Conservation (phyloP, 2,888 invertebrate species). For the Chesias legatella region DNA sequence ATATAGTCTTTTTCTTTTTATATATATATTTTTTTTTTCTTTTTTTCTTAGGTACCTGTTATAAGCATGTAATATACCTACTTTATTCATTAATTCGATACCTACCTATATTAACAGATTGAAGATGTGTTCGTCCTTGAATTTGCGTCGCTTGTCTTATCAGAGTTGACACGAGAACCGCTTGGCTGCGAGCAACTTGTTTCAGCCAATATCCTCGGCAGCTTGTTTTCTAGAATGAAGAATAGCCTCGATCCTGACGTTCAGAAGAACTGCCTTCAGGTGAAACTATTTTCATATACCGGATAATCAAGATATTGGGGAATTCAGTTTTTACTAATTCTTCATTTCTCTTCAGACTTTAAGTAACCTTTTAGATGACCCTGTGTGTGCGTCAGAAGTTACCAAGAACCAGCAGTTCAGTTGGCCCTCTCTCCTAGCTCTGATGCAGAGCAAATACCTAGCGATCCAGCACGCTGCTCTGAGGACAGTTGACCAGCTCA, state of each 20-base stretch:
- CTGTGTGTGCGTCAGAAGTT: conserved; percentile 64
- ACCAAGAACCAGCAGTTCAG: conserved; percentile 72
- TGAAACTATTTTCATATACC: conserved; percentile 28
- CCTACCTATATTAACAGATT: conserved; percentile 47
- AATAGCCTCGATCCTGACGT: conserved; percentile 79
- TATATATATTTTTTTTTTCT: too few species aligned
- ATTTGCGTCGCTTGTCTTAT: conserved; percentile 72
- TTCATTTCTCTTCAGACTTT: conserved; percentile 53
- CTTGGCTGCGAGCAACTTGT: conserved; percentile 69
- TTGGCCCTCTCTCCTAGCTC: conserved; percentile 65
- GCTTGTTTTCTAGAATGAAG: conserved; percentile 69
- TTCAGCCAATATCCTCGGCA: conserved; percentile 63
- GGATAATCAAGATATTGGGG: neutral
- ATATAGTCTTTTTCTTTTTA: too few species aligned
- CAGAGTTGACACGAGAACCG: conserved; percentile 72
- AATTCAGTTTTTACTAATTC: too few species aligned
- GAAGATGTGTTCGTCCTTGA: conserved; percentile 77
- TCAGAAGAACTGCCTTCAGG: conserved; percentile 78
- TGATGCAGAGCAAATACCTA: conserved; percentile 71
- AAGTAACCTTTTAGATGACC: conserved; percentile 74
- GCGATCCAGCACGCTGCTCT: conserved; percentile 75
- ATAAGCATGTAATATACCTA: too few species aligned
- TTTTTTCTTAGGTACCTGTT: too few species aligned
- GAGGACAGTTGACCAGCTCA: conserved; percentile 65
- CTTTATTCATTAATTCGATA: too few species aligned